A percentile compares a stretch with the other conserved stretches of the same genome.
Conservation (phyloP, 2,113 vertebrate species). For the Microtus richardsoni region DNA sequence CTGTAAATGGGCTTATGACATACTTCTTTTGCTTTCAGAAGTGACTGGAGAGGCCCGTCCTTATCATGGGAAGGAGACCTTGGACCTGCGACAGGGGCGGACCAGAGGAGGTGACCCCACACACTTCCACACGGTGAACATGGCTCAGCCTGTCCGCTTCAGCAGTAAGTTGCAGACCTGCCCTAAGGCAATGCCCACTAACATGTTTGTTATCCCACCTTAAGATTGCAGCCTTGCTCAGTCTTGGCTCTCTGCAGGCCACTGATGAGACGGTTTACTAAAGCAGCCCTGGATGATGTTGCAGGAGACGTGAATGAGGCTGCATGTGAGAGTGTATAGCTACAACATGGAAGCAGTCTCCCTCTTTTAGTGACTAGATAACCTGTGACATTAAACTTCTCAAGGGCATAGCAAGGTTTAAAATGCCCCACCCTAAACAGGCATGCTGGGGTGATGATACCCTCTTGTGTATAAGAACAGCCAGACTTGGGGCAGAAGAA, state of each 20-base stretch:
- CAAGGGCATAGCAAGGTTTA: background rate
- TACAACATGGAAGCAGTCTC: background rate
- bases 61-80: conserved; percentile 91
- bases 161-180: conserved; percentile 94
- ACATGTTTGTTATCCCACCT: background rate
- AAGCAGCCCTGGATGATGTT: background rate
- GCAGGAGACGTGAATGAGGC: background rate
- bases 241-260: background rate
- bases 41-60: conserved; percentile 90
- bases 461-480: background rate
- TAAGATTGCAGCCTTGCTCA: background rate
- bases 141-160: conserved; percentile 96
- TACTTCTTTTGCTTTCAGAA: conserved; percentile 81
- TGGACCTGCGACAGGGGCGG: conserved; percentile 84
- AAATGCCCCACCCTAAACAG: background rate
- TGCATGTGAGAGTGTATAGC: background rate
- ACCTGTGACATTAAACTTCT: background rate
- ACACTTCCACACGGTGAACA: conserved; percentile 87
- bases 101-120: conserved; percentile 85
- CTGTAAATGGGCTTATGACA: background rate
- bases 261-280: background rate
- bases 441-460: background rate
- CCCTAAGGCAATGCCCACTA: background rate
- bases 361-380: background rate
- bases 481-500: background rate